Evolutionary conservation across 2,888 invertebrate species (phyloP), one percentile per base, ranked within the genome.

Genomic region (Dicycla oo): DNA sequence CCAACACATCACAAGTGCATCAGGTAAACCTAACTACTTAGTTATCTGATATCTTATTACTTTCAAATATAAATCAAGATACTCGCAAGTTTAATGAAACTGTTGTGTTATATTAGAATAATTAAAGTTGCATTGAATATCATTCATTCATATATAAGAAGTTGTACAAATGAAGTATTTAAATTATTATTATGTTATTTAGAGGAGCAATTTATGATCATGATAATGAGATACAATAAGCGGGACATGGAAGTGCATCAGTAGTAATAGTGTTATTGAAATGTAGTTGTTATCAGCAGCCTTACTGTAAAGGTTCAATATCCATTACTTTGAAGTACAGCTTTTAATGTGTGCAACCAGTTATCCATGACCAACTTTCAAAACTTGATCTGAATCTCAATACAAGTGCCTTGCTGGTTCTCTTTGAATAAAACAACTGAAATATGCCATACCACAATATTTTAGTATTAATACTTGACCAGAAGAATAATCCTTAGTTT

Each of bases 1-100:
- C 92, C 8, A 90, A 88, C 64, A 86, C 92, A 54, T 75, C 89
- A 15, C 94, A 95, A 91, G 93, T 96, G 8, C 95, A 95, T 73
- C 95, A 96, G 94, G 96, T 95, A 89, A 78, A 47, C 20, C 1
- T 7, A 26, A 45, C 15, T 26, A n/a, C 26, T 34, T 38, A 26
- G 5, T 15, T 51, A 15, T 30, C 0, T 43, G 13, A 51, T 20
- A n/a, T n/a, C n/a, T 26, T n/a, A 43, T 20, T 38, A 10, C 4
- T 73, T 64, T 43, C 13, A 26, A 11, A 40, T 45, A 34, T 13
- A 56, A 47, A 56, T n/a, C n/a, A 71, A 51, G 11, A 11, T 51
- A n/a, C 4, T 49, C 10, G 20, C n/a, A 51, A 74, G n/a, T 43
- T 43, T 26, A 57, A 23, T 51, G 3, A 43, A 47, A 58, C 20